phyloP scores from a whole-genome alignment of 2,888 invertebrate genomes.

The Plusia festucae region DNA sequence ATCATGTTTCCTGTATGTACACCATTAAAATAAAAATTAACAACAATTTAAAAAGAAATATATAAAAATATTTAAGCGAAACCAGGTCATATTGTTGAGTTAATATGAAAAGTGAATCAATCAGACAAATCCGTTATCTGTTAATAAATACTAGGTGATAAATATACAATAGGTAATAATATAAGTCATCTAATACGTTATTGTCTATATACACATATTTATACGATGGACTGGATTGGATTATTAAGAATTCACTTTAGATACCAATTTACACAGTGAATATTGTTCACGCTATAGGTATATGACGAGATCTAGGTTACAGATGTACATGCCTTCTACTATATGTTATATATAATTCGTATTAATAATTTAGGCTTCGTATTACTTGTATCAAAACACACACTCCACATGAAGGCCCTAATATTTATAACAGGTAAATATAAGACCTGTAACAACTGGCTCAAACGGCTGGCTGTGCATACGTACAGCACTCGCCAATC shows the following conservation, averaged over 20 bases:
- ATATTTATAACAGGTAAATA: conserved; percentile 18
- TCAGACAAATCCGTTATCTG: conserved; percentile 36
- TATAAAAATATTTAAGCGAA: background rate
- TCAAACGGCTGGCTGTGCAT: conserved; percentile 1
- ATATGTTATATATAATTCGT: conserved; percentile 54
- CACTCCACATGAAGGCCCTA: conserved; percentile 16
- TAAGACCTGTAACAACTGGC: conserved; percentile 17
- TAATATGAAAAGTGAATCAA: conserved; percentile 10
- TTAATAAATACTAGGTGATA: conserved; percentile 59
- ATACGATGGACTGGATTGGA: conserved; percentile 73
- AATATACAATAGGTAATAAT: conserved; percentile 52
- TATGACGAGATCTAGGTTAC: conserved; percentile 53
- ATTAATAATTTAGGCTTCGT: conserved; percentile 45
- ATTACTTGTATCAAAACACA: conserved; percentile 18
- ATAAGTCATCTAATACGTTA: conserved; percentile 70
- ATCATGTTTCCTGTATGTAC: conserved; percentile 26
- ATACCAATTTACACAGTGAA: conserved; percentile 50
- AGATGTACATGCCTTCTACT: conserved; percentile 43
- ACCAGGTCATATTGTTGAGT: conserved; percentile 7
- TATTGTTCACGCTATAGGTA: conserved; percentile 38
- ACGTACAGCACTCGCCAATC: no score
- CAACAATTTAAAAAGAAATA: background rate
- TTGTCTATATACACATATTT: conserved; percentile 82
- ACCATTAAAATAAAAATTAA: background rate
- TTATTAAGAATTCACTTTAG: conserved; percentile 57